These are phyloP conservation scores for Anhinga anhinga DNA, from an alignment of 2,113 vertebrate species.

Conservation along the genomic window DNA sequence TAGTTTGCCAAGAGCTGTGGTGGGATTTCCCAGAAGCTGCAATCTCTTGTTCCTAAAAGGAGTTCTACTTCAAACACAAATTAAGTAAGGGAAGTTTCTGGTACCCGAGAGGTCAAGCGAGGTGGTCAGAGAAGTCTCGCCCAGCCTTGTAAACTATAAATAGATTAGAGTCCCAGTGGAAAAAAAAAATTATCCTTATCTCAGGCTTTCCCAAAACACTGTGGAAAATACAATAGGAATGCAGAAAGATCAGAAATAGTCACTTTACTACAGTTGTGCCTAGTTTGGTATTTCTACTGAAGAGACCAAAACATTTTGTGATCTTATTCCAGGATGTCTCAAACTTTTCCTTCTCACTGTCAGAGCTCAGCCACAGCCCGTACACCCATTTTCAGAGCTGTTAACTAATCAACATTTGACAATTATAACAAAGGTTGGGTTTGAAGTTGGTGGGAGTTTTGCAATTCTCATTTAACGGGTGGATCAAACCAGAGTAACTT, in stretches of 20 bases:
- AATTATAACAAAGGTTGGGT: neutral
- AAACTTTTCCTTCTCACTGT: neutral
- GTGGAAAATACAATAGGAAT: neutral
- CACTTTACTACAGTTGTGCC: neutral
- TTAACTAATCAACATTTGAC: neutral
- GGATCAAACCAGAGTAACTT: neutral
- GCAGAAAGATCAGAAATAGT: neutral
- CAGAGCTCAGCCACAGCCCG: neutral
- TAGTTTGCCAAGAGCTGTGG: neutral
- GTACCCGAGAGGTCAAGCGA: accelerated
- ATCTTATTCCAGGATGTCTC: neutral
- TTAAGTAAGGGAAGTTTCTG: neutral
- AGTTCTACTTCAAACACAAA: neutral
- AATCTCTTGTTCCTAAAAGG: neutral
- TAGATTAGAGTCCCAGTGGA: neutral
- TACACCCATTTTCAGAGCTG: neutral
- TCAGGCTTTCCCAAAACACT: neutral
- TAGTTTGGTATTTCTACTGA: neutral
- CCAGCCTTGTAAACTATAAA: conserved; percentile 12
- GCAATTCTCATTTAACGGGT: neutral
- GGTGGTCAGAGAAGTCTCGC: neutral
- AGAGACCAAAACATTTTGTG: neutral
- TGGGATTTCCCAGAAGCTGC: neutral
- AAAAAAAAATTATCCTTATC: neutral
- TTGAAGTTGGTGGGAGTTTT: neutral